A percentile compares a stretch with the other conserved stretches of the same genome.
These are phyloP conservation scores for Trididemnum miniatum DNA, from an alignment of 23 tunicate genomes.

Conservation along the genomic window DNA sequence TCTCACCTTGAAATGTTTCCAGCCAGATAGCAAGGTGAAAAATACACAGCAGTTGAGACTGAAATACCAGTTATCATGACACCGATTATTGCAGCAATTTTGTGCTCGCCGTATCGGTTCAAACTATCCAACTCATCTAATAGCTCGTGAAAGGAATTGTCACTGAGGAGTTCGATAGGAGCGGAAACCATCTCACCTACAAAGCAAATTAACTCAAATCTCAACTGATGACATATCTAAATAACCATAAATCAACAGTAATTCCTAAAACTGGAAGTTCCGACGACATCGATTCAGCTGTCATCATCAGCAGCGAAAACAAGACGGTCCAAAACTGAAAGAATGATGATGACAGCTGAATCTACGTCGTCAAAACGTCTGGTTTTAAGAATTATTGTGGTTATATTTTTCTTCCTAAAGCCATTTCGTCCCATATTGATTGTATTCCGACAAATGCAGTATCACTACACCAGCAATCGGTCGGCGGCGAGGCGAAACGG, in stretches of 20 bases:
- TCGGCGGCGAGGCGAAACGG: too few relatives aligned
- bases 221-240: too few relatives aligned
- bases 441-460: too few relatives aligned
- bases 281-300: neutral
- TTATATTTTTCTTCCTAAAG: too few relatives aligned
- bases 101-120: slow-evolving; percentile 68
- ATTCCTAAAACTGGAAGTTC: neutral
- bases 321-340: too few relatives aligned
- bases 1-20: slow-evolving; percentile 61
- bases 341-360: too few relatives aligned
- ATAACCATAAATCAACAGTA: too few relatives aligned
- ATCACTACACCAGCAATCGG: too few relatives aligned
- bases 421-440: too few relatives aligned
- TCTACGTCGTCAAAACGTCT: too few relatives aligned
- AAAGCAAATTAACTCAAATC: neutral
- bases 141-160: slow-evolving; percentile 74
- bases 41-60: slow-evolving; percentile 50
- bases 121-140: slow-evolving; percentile 80
- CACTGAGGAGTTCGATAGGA: slow-evolving; percentile 66
- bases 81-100: slow-evolving; percentile 44
- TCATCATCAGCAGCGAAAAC: neutral
- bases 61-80: slow-evolving; percentile 36
- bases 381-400: too few relatives aligned
- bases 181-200: slow-evolving; percentile 75
- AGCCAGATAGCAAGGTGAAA: slow-evolving; percentile 65